Base-by-base conservation (phyloP, 2,797 vertebrate genomes). In the Vireo griseus region DNA sequence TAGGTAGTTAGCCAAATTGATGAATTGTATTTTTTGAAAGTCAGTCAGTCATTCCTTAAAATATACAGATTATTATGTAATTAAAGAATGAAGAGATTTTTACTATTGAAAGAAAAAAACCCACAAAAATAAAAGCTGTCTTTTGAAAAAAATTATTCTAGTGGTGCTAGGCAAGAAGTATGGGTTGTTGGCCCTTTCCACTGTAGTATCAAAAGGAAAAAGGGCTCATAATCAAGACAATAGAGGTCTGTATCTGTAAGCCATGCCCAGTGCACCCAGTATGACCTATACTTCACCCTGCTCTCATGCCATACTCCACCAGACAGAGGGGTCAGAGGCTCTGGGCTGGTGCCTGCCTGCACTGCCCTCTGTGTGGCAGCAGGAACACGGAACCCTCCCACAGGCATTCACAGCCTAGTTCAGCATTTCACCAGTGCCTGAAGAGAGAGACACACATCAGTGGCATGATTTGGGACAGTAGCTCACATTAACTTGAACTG, bases 221-320 rank as follows among this genome's bases (percentile, higher is more conserved):
- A 45, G 8, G 28, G 17, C 28, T 33, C 40, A 24, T 40, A 59
- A 59, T 33, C 7, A 54, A 33, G 24, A 39, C 11, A 76, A 12
- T 4, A 62, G 35, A 69, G 5, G 8, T 42, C 45, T 72, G 11
- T 33, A 22, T 71, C 44, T 59, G 52, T 55, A 54, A 61, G 31
- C 18, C 0, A 0, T 52, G 19, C 6, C 14, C n/a, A 21, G 9
- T 29, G 33, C 61, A 57, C 21, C 5, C 8, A 18, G 2, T 14
- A 28, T 10, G 11, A 45, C 2, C 9, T 31, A 5, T 11, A 14
- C 21, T 52, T 65, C 20, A 55, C 14, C 20, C 33, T 82, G 40
- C 28, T 58, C 22, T 73, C 61, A 28, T 58, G 40, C 19, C 3
- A 0, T 48, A 18, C 4, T 66, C 29, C 12, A 31, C 9, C 40